A percentile compares a stretch with the other conserved stretches of the same genome.
phyloP scores from a whole-genome alignment of 2,797 vertebrate species.

The Lepilemur septentrionalis region DNA sequence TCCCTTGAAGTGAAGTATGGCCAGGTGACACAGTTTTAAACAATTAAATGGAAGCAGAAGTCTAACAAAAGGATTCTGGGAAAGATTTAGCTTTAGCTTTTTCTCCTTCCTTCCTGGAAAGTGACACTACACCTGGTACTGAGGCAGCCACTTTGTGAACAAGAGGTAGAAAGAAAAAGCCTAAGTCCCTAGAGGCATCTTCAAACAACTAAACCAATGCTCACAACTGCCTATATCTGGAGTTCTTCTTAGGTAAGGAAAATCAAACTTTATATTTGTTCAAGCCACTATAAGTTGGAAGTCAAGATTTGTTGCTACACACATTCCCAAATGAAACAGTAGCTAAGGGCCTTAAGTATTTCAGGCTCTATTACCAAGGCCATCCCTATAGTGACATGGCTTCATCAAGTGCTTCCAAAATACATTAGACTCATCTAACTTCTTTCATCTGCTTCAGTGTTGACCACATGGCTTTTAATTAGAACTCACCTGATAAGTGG shows the following conservation, averaged over 20 bases:
- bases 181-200: not conserved
- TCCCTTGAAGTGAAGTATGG: not conserved
- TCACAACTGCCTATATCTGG: not conserved
- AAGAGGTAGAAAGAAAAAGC: not conserved
- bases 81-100: not conserved
- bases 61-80: not conserved
- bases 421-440: not conserved
- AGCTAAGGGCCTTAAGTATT: not conserved
- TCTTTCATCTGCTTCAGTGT: not conserved
- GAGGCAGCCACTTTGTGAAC: not conserved
- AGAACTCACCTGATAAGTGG: not conserved
- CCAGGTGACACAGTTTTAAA: not conserved
- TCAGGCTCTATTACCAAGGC: not conserved
- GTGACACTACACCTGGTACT: not conserved
- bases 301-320: not conserved
- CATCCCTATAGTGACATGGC: not conserved
- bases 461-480: not conserved
- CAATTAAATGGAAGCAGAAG: not conserved
- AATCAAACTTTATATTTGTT: slow-evolving; percentile 15
- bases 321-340: not conserved
- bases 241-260: not conserved
- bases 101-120: not conserved
- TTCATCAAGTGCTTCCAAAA: not conserved
- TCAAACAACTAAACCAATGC: not conserved
- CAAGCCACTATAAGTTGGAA: not conserved